A percentile compares a stretch with the other conserved stretches of the same genome.
phyloP scores from a whole-genome alignment of 2,113 vertebrate genomes.

The rat (Rattus norvegicus) region GRCr8 NC_086019.1:206984001-206984500 shows the following conservation, averaged over 20 bases:
- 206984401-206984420: neutral
- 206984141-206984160: neutral
- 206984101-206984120: neutral
- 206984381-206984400: neutral
- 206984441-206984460: neutral
- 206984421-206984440: neutral
- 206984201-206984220: neutral
- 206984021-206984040: neutral
- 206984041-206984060: neutral
- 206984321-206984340: neutral
- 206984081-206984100: neutral
- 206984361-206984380: neutral
- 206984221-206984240: neutral
- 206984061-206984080: neutral
- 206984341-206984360: neutral
- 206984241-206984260: neutral
- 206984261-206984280: neutral
- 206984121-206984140: neutral
- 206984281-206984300: neutral
- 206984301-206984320: neutral
- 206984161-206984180: neutral
- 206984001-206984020: neutral
- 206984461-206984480: neutral
- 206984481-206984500: neutral
- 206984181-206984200: neutral